These are phyloP conservation scores for Daboia siamensis DNA, from an alignment of 2,113 vertebrate genomes.

Conservation along the genomic window DNA sequence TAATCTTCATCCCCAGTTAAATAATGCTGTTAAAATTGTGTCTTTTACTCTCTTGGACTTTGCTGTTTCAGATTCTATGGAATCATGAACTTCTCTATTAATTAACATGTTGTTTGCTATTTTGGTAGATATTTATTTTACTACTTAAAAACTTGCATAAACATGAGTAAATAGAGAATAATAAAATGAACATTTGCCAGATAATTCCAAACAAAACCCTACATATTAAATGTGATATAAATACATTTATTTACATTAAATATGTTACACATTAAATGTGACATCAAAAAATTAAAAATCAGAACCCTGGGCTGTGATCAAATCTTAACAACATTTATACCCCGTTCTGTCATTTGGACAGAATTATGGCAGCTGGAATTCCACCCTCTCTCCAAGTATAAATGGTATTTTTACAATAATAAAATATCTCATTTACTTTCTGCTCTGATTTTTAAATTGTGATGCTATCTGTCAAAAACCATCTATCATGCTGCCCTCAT, in stretches of 20 bases:
- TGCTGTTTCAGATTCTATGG: not conserved
- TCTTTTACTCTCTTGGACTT: not conserved
- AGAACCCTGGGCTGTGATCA: not conserved
- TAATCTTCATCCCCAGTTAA: not conserved
- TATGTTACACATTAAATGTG: not conserved
- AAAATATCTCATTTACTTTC: not conserved
- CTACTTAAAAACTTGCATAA: not conserved
- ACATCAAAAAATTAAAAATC: not conserved
- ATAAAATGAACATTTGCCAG: not conserved
- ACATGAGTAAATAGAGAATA: not conserved
- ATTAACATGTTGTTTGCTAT: not conserved
- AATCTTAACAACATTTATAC: not conserved
- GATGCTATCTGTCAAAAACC: not conserved
- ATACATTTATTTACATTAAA: not conserved
- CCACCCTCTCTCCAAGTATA: not conserved
- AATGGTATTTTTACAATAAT: not conserved
- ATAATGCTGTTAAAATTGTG: not conserved
- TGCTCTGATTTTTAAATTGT: not conserved
- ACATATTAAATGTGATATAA: not conserved
- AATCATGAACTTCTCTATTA: not conserved
- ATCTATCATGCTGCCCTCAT: not conserved
- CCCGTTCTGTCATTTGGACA: not conserved
- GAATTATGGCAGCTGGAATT: not conserved
- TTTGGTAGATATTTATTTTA: not conserved
- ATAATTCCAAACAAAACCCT: not conserved